A percentile compares a stretch with the other conserved stretches of the same genome.
phyloP scores from a whole-genome alignment of 2,888 invertebrate genomes.

The Zhuqinia jingwanae region DNA sequence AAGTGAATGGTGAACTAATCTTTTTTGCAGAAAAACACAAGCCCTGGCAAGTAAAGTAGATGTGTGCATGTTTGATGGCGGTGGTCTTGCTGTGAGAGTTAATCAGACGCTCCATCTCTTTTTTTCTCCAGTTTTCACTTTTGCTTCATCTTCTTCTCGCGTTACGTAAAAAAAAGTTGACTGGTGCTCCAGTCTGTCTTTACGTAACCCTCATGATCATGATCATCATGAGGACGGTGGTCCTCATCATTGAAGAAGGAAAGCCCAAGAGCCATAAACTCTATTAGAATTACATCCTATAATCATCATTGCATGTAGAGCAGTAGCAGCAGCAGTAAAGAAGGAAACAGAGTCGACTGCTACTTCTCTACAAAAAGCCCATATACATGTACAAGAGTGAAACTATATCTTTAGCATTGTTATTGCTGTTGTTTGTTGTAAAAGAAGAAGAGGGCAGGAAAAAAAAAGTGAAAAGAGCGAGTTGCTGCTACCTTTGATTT shows the following conservation, averaged over 20 bases:
- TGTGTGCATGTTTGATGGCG: neutral
- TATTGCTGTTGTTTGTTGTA: neutral
- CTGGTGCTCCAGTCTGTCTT: too few species aligned
- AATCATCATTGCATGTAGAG: neutral
- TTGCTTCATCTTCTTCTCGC: too few species aligned
- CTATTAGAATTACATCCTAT: neutral
- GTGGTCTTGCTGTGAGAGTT: neutral
- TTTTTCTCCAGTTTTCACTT: neutral
- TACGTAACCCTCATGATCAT: neutral
- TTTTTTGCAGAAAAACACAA: neutral
- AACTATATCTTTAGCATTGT: neutral
- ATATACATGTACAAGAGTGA: neutral
- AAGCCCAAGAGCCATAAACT: constrained; percentile 17
- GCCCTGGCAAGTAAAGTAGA: neutral
- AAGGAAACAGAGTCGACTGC: neutral
- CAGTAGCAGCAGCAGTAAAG: neutral
- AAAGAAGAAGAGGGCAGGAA: too few species aligned
- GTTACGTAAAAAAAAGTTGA: too few species aligned
- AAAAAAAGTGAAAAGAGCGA: too few species aligned
- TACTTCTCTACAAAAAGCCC: neutral
- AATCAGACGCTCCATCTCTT: constrained; percentile 36
- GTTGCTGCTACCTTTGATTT: constrained; percentile 13
- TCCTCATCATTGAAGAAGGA: neutral
- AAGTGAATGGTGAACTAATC: constrained; percentile 7
- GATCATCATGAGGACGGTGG: constrained; percentile 11